Evolutionary conservation across 2,113 vertebrate genomes (phyloP), one percentile per base, ranked within the genome.

Genomic region (Delphinapterus leucas): DNA sequence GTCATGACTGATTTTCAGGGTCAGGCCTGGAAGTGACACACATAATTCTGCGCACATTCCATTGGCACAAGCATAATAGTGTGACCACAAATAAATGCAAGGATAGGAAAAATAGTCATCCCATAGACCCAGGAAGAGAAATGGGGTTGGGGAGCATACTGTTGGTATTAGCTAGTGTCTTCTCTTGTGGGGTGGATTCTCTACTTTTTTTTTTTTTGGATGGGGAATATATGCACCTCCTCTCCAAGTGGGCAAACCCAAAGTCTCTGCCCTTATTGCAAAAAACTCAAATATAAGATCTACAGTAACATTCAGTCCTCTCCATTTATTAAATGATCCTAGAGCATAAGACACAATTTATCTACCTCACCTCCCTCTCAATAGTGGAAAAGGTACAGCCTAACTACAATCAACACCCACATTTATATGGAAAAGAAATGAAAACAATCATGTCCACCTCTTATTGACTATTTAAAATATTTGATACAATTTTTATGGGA

Each of bases 221-320:
- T 12, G 5, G n/a, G 25, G 63, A 47, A 71, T 23, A 26, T 38
- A 21, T 0, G 4, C 2, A n/a, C 3, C 1, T 6, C 8, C 0
- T 80, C 17, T 5, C 13, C 12, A 70, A 81, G 36, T 41, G 8
- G 23, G 1, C 60, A 91, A 84, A 67, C 2, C 5, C 8, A 33
- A 53, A 33, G 14, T 74, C 25, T 65, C 10, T 92, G 55, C 31
- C 74, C 33, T 60, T 85, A 38, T 8, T 17, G 23, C 4, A 68
- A 84, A 38, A 20, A n/a, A 61, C 6, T 74, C 7, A 92, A 67
- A 96, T 58, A 2, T 12, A 90, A 9, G 3, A 36, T 76, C 26
- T 44, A 1, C 3, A 47, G 6, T 44, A 23, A 49, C 53, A 13
- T 47, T 68, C 49, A n/a, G 23, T 80, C 17, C 23, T 81, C 6